Conservation (phyloP, 2,888 invertebrate species). For the Trichogramma evanescens region DNA sequence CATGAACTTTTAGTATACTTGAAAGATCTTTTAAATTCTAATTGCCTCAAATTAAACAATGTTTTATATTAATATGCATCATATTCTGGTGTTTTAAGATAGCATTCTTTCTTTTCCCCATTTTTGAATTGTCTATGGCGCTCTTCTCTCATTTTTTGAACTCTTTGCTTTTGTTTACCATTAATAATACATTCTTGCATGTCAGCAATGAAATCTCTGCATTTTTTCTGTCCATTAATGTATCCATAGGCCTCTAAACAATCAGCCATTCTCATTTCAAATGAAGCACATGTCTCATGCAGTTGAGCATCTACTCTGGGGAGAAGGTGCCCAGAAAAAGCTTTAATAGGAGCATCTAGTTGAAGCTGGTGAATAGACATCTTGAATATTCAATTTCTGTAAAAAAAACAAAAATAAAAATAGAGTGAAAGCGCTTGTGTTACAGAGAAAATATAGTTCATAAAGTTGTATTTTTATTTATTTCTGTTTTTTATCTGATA, state of each 20-base stretch:
- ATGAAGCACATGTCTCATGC: constrained; percentile 52
- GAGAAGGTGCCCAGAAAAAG: constrained; percentile 1
- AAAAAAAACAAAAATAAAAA: too few species aligned
- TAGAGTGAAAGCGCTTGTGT: too few species aligned
- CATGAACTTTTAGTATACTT: too few species aligned
- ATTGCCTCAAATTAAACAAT: too few species aligned
- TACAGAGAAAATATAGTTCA: too few species aligned
- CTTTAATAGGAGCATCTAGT: constrained; percentile 5
- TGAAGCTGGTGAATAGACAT: constrained; percentile 4
- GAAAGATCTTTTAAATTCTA: too few species aligned
- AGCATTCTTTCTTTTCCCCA: constrained; percentile 50
- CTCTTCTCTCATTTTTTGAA: constrained; percentile 57
- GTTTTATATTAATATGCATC: constrained; percentile 17
- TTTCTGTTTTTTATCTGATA: too few species aligned
- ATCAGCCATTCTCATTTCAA: constrained; percentile 67
- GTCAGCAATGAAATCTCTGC: constrained; percentile 59
- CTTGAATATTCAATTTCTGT: too few species aligned
- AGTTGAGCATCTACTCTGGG: constrained; percentile 8
- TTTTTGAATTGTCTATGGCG: constrained; percentile 54
- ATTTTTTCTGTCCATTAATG: constrained; percentile 58
- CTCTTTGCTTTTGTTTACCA: constrained; percentile 56
- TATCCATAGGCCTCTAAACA: constrained; percentile 76
- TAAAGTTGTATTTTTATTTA: too few species aligned
- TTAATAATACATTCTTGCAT: constrained; percentile 63
- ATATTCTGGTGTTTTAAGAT: constrained; percentile 10